phyloP scores from a whole-genome alignment of 2,888 invertebrate species.

The Hyposoter dolosus region DNA sequence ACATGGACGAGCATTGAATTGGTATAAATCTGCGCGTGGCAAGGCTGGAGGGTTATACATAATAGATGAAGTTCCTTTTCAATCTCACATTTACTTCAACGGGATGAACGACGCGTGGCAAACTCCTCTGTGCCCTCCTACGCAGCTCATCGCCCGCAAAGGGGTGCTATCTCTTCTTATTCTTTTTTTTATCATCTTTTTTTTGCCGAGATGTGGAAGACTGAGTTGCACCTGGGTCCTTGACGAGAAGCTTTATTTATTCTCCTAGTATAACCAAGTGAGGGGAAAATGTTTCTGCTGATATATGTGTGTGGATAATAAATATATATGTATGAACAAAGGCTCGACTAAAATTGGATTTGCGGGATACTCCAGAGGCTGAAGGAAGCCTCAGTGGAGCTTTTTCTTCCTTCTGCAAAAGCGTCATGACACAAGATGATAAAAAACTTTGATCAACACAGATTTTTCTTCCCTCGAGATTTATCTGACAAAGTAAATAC shows the following conservation, averaged over 20 bases:
- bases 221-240: conserved; percentile 32
- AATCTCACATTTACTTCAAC: conserved; percentile 60
- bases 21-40: conserved; percentile 68
- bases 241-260: conserved; percentile 31
- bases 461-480: conserved; percentile 13
- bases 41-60: conserved; percentile 64
- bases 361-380: neutral
- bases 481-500: conserved; percentile 4
- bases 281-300: conserved; percentile 5
- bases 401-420: conserved; percentile 2
- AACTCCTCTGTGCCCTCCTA: conserved; percentile 18
- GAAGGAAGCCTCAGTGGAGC: neutral
- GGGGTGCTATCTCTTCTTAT: conserved; percentile 3
- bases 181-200: neutral
- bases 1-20: conserved; percentile 54
- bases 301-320: conserved; percentile 6
- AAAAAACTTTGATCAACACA: conserved; percentile 11
- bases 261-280: conserved; percentile 13
- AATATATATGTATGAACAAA: neutral
- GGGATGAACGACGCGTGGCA: conserved; percentile 40
- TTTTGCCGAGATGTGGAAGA: conserved; percentile 2
- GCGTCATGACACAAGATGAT: neutral
- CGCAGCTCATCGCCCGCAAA: conserved; percentile 14
- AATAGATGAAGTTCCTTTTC: conserved; percentile 69
- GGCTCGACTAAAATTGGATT: conserved; percentile 1